Conservation (phyloP, 2,888 invertebrate genomes). For the Tethea ocularis region DNA sequence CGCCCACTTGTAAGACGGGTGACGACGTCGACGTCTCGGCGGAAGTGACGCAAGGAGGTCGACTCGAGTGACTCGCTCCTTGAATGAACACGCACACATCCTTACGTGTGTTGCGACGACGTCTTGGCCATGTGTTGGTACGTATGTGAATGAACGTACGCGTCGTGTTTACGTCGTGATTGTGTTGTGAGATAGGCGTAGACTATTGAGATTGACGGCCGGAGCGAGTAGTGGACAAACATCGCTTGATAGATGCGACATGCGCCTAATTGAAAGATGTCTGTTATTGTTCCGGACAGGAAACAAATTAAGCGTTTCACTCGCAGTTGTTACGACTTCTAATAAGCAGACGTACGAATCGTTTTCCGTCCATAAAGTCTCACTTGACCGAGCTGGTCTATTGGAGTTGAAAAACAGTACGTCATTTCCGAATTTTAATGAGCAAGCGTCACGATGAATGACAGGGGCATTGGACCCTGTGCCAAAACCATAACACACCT, state of each 20-base stretch:
- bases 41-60: constrained; percentile 76
- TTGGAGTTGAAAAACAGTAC: constrained; percentile 69
- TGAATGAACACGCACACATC: constrained; percentile 74
- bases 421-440: constrained; percentile 81
- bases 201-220: constrained; percentile 69
- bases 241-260: constrained; percentile 53
- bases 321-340: constrained; percentile 45
- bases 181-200: constrained; percentile 49
- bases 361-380: constrained; percentile 58
- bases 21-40: constrained; percentile 50
- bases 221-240: constrained; percentile 56
- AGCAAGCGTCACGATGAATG: constrained; percentile 64
- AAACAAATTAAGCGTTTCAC: constrained; percentile 54
- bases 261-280: constrained; percentile 67
- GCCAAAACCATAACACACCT: constrained; percentile 70
- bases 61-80: constrained; percentile 42
- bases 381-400: constrained; percentile 69
- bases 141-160: constrained; percentile 69
- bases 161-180: constrained; percentile 52
- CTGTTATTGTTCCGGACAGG: constrained; percentile 56
- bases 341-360: constrained; percentile 54
- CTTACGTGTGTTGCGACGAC: constrained; percentile 24
- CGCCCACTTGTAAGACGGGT: constrained; percentile 74
- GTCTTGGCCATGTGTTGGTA: constrained; percentile 37
- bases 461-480: constrained; percentile 74